Conservation (phyloP, 23 tunicate genomes). For the Phallusia fumigata region DNA sequence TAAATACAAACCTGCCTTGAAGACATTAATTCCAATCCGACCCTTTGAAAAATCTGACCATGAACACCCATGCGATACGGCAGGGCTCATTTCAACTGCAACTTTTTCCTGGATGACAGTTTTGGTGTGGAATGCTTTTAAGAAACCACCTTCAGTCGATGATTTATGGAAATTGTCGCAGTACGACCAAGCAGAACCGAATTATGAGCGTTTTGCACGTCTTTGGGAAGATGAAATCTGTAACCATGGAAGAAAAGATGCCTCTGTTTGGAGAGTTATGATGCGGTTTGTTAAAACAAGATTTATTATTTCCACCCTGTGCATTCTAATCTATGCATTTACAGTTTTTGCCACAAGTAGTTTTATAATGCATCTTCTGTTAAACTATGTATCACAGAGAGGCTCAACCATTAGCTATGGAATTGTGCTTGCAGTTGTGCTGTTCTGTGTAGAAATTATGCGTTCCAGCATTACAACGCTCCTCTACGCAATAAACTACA, state of each 20-base stretch:
- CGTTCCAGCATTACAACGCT: constrained; percentile 39
- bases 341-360: constrained; percentile 52
- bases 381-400: constrained; percentile 39
- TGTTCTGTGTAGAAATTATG: constrained; percentile 32
- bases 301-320: constrained; percentile 29
- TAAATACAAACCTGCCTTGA: constrained; percentile 56
- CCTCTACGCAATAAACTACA: constrained; percentile 49
- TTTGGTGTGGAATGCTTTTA: constrained; percentile 50
- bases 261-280: constrained; percentile 51
- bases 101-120: constrained; percentile 74
- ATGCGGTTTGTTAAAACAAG: constrained; percentile 61
- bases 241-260: constrained; percentile 39
- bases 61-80: constrained; percentile 65
- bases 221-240: constrained; percentile 67
- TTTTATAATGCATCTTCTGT: constrained; percentile 38
- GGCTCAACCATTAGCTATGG: constrained; percentile 18
- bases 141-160: constrained; percentile 36
- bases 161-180: constrained; percentile 63
- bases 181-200: constrained; percentile 49
- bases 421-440: constrained; percentile 22
- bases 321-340: constrained; percentile 21
- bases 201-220: constrained; percentile 41
- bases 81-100: constrained; percentile 70
- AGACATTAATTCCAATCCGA: constrained; percentile 59
- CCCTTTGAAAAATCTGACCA: constrained; percentile 17